phyloP scores from a whole-genome alignment of 2,888 invertebrate species.

The Apamea anceps region DNA sequence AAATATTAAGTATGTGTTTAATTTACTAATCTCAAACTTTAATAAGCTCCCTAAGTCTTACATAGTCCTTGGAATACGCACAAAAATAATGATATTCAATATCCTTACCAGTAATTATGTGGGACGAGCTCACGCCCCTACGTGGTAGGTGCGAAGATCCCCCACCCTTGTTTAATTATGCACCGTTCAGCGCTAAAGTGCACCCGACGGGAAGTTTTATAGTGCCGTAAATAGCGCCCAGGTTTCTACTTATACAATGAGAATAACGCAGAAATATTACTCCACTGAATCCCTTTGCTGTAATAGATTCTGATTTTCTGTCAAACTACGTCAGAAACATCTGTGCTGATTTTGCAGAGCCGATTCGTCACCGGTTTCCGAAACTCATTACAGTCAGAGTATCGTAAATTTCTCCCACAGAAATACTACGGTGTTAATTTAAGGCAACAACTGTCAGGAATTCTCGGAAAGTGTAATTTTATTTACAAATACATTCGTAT shows the following conservation, averaged over 20 bases:
- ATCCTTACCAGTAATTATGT: slow-evolving; percentile 66
- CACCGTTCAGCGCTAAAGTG: slow-evolving; percentile 76
- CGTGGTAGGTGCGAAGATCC: slow-evolving; percentile 67
- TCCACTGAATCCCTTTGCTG: slow-evolving; percentile 32
- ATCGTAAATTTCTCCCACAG: slow-evolving; percentile 48
- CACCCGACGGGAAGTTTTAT: slow-evolving; percentile 77
- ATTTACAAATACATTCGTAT: slow-evolving; percentile 60
- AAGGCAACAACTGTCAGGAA: slow-evolving; percentile 30
- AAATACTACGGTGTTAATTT: slow-evolving; percentile 49
- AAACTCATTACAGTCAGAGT: slow-evolving; percentile 29
- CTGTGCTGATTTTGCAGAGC: slow-evolving; percentile 5
- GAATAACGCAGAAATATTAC: slow-evolving; percentile 58
- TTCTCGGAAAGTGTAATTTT: slow-evolving; percentile 52
- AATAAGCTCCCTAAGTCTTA: slow-evolving; percentile 11
- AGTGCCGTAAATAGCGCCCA: slow-evolving; percentile 64
- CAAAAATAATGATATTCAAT: slow-evolving; percentile 61
- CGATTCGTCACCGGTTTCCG: slow-evolving; percentile 48
- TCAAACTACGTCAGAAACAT: slow-evolving; percentile 25
- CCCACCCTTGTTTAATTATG: slow-evolving; percentile 79
- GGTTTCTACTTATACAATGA: slow-evolving; percentile 59
- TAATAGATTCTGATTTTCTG: slow-evolving; percentile 27
- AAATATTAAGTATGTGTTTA: slow-evolving; percentile 2
- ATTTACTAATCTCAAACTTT: slow-evolving; percentile 9
- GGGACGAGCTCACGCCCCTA: slow-evolving; percentile 58
- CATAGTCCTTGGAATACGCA: slow-evolving; percentile 32